These are phyloP conservation scores for Amphiduros pacificus DNA, from an alignment of 2,888 invertebrate genomes.

Conservation along the genomic window DNA sequence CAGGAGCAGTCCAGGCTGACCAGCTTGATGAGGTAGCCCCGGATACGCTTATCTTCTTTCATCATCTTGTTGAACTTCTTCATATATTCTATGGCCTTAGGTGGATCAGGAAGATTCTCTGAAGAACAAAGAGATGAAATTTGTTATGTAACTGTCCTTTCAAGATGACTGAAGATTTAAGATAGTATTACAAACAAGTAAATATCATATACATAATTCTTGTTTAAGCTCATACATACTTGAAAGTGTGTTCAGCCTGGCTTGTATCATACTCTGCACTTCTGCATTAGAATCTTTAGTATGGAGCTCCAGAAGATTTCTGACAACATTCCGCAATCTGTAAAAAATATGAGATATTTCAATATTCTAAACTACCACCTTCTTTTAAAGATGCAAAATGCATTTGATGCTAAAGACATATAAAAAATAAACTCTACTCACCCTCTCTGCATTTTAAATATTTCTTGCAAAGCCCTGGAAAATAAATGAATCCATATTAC, in stretches of 20 bases:
- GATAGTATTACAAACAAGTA: too few relatives aligned
- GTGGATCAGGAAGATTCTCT: constrained; percentile 81
- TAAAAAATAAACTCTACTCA: neutral
- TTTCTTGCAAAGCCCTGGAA: constrained; percentile 77
- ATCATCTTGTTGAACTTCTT: constrained; percentile 57
- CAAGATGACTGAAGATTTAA: too few relatives aligned
- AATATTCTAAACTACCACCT: too few relatives aligned
- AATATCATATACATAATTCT: too few relatives aligned
- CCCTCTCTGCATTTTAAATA: constrained; percentile 81
- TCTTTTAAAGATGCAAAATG: too few relatives aligned
- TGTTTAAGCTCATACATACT: too few relatives aligned
- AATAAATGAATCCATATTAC: too few relatives aligned
- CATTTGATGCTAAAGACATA: too few relatives aligned
- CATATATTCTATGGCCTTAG: constrained; percentile 73
- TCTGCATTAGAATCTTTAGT: constrained; percentile 51
- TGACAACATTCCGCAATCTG: constrained; percentile 64
- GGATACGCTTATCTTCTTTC: constrained; percentile 67
- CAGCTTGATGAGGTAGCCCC: constrained; percentile 80
- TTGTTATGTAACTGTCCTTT: too few relatives aligned
- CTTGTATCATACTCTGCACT: neutral
- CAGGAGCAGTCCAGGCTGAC: constrained; percentile 84
- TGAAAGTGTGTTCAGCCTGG: neutral
- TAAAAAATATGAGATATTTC: too few relatives aligned
- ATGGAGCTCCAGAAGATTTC: constrained; percentile 85
- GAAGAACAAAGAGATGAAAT: constrained; percentile 40